Conservation (phyloP, 2,888 invertebrate genomes). For the Zygothrica quintamaculata region DNA sequence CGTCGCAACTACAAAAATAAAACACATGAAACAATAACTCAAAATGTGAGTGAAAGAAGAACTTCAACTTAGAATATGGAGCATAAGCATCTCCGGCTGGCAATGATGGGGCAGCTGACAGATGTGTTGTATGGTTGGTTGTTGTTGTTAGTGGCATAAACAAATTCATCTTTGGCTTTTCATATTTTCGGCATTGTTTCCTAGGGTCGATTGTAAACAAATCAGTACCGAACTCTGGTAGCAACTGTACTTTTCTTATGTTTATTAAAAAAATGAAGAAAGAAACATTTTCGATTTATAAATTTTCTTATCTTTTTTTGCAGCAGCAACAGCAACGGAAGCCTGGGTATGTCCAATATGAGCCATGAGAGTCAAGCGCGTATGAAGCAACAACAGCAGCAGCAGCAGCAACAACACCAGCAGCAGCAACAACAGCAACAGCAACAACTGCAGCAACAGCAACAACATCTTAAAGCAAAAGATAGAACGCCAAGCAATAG, state of each 20-base stretch:
- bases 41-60: conserved; percentile 60
- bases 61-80: conserved; percentile 58
- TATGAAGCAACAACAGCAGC: conserved; percentile 81
- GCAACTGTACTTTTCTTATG: conserved; percentile 25
- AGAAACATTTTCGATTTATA: conserved; percentile 31
- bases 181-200: conserved; percentile 46
- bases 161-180: conserved; percentile 40
- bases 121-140: conserved; percentile 58
- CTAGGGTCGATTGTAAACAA: conserved; percentile 55
- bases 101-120: conserved; percentile 72
- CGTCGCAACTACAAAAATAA: conserved; percentile 46
- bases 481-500: conserved; percentile 44
- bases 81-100: conserved; percentile 46
- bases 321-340: conserved; percentile 67
- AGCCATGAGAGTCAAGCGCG: conserved; percentile 83
- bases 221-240: conserved; percentile 1
- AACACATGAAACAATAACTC: conserved; percentile 70
- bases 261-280: conserved; percentile 50
- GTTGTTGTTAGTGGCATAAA: conserved; percentile 40
- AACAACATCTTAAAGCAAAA: conserved; percentile 47
- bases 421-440: conserved; percentile 57
- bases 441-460: conserved; percentile 53
- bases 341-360: conserved; percentile 81
- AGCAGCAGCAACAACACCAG: conserved; percentile 65
- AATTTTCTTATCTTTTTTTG: conserved; percentile 34